A percentile compares a stretch with the other conserved stretches of the same genome.
These are phyloP conservation scores for Rotaria sp. DNA, from an alignment of 2,888 invertebrate genomes.

Conservation along the genomic window DNA sequence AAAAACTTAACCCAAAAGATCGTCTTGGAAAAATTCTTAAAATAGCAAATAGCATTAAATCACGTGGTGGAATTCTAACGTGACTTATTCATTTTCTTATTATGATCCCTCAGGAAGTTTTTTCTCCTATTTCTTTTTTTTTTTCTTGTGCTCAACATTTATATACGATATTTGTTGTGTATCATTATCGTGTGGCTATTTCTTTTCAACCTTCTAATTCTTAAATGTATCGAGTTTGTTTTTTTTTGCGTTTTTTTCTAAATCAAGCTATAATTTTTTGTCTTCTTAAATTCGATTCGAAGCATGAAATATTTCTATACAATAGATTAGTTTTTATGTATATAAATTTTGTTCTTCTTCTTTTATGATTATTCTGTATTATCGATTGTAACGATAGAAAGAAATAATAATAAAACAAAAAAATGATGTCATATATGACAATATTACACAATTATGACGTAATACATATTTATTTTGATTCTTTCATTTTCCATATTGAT, in stretches of 20 bases:
- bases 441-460: background rate
- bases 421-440: background rate
- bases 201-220: background rate
- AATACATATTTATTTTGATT: background rate
- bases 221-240: background rate
- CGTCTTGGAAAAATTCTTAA: constrained; percentile 29
- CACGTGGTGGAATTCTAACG: background rate
- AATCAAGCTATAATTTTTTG: background rate
- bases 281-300: background rate
- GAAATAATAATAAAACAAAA: background rate
- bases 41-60: constrained; percentile 21
- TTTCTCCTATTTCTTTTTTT: background rate
- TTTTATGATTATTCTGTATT: constrained; percentile 4
- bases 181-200: background rate
- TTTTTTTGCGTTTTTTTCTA: background rate
- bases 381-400: constrained; percentile 10
- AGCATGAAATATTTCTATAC: background rate
- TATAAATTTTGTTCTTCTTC: background rate
- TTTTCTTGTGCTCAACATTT: background rate
- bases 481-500: background rate
- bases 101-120: background rate
- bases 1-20: background rate
- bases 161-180: background rate
- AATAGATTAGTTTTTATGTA: constrained; percentile 13
- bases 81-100: background rate